Conservation (phyloP, 2,888 invertebrate genomes). For the Bedellia somnulentella region DNA sequence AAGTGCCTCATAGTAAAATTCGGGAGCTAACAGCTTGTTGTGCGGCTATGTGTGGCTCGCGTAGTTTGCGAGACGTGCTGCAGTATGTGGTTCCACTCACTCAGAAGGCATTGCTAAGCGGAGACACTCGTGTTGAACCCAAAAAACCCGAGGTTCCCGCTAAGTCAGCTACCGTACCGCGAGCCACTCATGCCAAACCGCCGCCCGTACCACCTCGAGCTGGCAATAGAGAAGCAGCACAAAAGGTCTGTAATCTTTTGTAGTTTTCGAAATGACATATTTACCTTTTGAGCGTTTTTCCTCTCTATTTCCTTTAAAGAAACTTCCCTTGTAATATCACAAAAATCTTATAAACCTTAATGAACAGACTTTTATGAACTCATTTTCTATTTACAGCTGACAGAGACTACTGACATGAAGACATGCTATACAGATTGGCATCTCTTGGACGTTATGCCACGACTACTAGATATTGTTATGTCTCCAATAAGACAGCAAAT, state of each 20-base stretch:
- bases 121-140: slow-evolving; percentile 22
- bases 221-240: slow-evolving; percentile 20
- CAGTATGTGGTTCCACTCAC: slow-evolving; percentile 43
- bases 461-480: slow-evolving; percentile 78
- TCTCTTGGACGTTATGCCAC: slow-evolving; percentile 81
- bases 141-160: slow-evolving; percentile 32
- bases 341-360: too few relatives aligned
- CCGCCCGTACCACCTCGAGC: slow-evolving; percentile 43
- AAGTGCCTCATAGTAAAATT: slow-evolving; percentile 23
- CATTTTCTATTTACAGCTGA: slow-evolving; percentile 15
- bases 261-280: too few relatives aligned
- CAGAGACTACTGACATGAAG: slow-evolving; percentile 19
- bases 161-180: slow-evolving; percentile 38
- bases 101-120: slow-evolving; percentile 19
- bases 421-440: slow-evolving; percentile 56
- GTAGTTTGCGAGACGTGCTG: slow-evolving; percentile 37
- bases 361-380: neutral
- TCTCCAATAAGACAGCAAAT: slow-evolving; percentile 69
- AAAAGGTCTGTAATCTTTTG: too few relatives aligned
- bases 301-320: too few relatives aligned
- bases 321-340: too few relatives aligned
- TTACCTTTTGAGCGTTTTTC: too few relatives aligned
- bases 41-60: slow-evolving; percentile 76
- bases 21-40: slow-evolving; percentile 67
- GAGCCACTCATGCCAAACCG: slow-evolving; percentile 34